Evolutionary conservation across 2,113 vertebrate species (phyloP), one percentile per base, ranked within the genome.

Genomic region (Oriolus oriolus): DNA sequence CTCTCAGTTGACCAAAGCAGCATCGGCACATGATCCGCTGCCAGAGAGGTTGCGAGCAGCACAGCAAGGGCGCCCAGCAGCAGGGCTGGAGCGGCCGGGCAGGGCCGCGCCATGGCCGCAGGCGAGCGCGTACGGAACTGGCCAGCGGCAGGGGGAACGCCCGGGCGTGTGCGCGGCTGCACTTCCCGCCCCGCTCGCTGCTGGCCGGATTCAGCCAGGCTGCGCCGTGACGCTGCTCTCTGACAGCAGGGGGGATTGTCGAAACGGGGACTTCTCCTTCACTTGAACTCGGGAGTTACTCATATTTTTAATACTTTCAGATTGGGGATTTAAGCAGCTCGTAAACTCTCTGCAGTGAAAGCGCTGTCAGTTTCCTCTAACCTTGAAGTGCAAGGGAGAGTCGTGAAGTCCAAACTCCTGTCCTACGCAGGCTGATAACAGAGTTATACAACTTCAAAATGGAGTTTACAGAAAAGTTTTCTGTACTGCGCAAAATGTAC

Each of bases 1-100:
- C 97, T 95, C 80, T 85, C 50, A 19, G 96, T 94, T 41, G 98
- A 97, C 98, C 98, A 98, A 4, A 98, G 79, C 84, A 98, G 91
- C 89, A 97, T 28, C 0, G 97, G 97, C 18, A 97, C 96, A 24
- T 97, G 97, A 2, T 61, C 30, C 47, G 8, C 26, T 0, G 97
- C 6, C 16, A 89, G 54, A 7, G 86, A 7, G 0, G 2, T 5
- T 35, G 0, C 4, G 63, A 63, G 12, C 20, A 96, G 92, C 71
- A 5, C 5, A 3, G 78, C 16, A 0, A 95, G 73, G 61, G 68
- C 2, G 76, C 54, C 37, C 1, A 92, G 4, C 33, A 97, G 79
- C 16, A 1, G 73, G 47, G 75, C 77, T 7, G 80, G 22, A 4
- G 84, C 73, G 5, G 83, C 33, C 0, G 83, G 23, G 70, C 1